Conservation (phyloP, 2,888 invertebrate genomes). For the Elmis aenea region DNA sequence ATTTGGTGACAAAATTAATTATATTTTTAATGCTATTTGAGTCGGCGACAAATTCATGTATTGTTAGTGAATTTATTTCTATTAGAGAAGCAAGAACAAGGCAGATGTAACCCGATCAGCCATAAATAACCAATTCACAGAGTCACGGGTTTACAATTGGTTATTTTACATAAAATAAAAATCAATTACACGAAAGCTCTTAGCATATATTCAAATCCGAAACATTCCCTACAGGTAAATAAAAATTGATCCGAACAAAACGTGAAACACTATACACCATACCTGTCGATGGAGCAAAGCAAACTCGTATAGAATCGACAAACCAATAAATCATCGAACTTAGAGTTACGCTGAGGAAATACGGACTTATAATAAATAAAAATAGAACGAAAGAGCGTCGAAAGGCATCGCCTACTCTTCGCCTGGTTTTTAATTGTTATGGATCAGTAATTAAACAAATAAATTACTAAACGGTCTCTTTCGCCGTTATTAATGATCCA, state of each 20-base stretch:
- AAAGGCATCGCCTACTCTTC: conserved; percentile 31
- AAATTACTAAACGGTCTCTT: conserved; percentile 48
- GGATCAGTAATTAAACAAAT: conserved; percentile 51
- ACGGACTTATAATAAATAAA: conserved; percentile 20
- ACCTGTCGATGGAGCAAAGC: conserved; percentile 12
- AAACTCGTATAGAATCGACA: conserved; percentile 17
- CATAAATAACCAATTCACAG: conserved; percentile 19
- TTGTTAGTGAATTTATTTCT: conserved; percentile 16
- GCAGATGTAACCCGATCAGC: conserved; percentile 22
- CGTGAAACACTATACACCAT: conserved; percentile 8
- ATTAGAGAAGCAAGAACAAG: conserved; percentile 18
- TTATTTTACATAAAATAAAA: conserved; percentile 26
- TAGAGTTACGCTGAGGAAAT: conserved; percentile 11
- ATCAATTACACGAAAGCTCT: conserved; percentile 21
- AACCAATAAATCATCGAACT: conserved; percentile 22
- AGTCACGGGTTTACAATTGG: conserved; percentile 17
- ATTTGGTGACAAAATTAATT: too few species aligned
- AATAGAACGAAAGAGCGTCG: conserved; percentile 23
- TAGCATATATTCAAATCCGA: conserved; percentile 12
- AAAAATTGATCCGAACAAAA: conserved; percentile 14
- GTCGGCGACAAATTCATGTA: too few species aligned
- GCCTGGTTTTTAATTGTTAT: conserved; percentile 44
- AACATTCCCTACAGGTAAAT: conserved; percentile 9
- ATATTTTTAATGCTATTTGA: too few species aligned
- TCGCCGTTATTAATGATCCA: conserved; percentile 47